These are phyloP conservation scores for Ectemnius continuus DNA, from an alignment of 2,888 invertebrate genomes.

Conservation along the genomic window DNA sequence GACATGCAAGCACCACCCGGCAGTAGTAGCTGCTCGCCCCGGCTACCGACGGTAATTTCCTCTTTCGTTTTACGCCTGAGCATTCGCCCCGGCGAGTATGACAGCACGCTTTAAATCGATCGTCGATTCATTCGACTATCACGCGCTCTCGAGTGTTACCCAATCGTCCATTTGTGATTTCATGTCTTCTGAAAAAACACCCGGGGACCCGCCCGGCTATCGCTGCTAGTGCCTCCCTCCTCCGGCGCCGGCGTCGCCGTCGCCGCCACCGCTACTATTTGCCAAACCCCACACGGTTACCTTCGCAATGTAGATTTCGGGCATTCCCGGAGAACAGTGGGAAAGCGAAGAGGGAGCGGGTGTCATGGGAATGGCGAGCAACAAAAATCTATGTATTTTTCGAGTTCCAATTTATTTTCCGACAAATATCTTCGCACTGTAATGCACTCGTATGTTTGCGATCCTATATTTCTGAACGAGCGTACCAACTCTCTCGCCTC, in stretches of 20 bases:
- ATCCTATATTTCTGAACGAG: no score
- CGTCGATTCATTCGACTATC: conserved; percentile 46
- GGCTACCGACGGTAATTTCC: conserved; percentile 61
- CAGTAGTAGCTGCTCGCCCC: conserved; percentile 30
- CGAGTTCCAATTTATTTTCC: no score
- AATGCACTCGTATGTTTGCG: no score
- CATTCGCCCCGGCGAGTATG: conserved; percentile 52
- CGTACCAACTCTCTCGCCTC: background rate
- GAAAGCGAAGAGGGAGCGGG: background rate
- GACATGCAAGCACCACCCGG: conserved; percentile 32
- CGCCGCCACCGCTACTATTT: no score
- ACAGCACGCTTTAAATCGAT: conserved; percentile 59
- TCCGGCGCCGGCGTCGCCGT: no score
- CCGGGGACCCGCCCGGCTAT: conserved; percentile 20
- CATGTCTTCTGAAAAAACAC: conserved; percentile 26
- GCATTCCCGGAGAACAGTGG: background rate
- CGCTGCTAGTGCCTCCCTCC: no score
- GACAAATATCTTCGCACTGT: no score
- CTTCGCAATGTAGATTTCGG: no score
- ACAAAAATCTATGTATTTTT: no score
- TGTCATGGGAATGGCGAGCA: background rate
- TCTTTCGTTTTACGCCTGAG: conserved; percentile 58
- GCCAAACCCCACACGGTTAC: no score
- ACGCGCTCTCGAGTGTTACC: conserved; percentile 21
- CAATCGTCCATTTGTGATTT: conserved; percentile 48